Evolutionary conservation across 2,888 invertebrate genomes (phyloP).

Genomic region (Eupithecia inturbata): DNA sequence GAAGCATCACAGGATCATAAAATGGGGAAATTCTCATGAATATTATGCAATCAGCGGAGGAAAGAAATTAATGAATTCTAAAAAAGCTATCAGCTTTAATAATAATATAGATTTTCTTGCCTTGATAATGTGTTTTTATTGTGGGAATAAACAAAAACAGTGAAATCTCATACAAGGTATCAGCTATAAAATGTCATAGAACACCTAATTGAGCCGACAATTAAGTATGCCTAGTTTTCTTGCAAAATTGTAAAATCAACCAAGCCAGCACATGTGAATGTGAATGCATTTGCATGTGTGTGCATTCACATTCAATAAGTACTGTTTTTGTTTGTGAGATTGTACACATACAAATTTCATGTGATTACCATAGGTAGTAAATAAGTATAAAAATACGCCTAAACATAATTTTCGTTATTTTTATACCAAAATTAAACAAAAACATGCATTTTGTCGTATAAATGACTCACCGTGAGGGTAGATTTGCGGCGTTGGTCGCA

Average conservation of each 20-base stretch:
- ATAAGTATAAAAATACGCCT: background rate
- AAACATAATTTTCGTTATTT: slow-evolving; percentile 8
- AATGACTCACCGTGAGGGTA: slow-evolving; percentile 80
- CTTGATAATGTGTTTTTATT: too few species aligned
- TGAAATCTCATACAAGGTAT: background rate
- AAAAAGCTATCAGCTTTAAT: too few species aligned
- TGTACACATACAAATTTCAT: background rate
- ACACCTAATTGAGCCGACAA: background rate
- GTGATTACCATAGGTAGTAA: background rate
- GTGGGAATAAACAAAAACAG: background rate
- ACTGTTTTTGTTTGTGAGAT: slow-evolving; percentile 6
- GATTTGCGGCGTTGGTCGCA: slow-evolving; percentile 76
- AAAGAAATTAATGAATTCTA: background rate
- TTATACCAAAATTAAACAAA: slow-evolving; percentile 39
- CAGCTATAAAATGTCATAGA: background rate
- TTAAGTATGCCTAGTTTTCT: background rate
- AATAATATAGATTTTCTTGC: too few species aligned
- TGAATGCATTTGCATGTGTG: background rate
- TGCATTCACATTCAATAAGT: background rate
- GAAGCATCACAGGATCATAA: slow-evolving; percentile 27
- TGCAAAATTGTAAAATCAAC: background rate
- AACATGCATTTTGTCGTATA: slow-evolving; percentile 57
- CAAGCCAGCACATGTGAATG: slow-evolving; percentile 20
- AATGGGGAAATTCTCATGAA: background rate
- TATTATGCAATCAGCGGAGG: background rate